Percentiles rank a stretch among this genome's conserved stretches.
Evolutionary conservation across 1,140 invertebrate genomes (phyloP).

Genomic region (Pachypeltis micranthus): DNA sequence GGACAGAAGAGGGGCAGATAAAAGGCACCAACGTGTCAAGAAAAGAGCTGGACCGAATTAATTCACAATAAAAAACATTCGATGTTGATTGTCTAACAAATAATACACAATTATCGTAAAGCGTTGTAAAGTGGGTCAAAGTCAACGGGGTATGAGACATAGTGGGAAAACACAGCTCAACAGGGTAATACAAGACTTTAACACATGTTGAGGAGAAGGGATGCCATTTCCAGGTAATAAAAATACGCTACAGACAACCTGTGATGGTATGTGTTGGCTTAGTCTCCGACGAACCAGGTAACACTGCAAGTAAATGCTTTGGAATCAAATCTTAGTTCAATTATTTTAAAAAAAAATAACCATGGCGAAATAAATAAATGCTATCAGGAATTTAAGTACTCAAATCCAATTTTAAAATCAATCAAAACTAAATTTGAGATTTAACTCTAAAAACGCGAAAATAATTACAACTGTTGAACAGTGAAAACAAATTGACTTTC

Average conservation of each 20-base stretch:
- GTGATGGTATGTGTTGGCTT: constrained; percentile 12
- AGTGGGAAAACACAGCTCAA: not conserved
- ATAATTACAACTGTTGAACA: too few species aligned
- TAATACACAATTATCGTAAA: not conserved
- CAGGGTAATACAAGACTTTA: not conserved
- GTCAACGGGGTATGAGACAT: not conserved
- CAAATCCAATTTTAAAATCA: too few species aligned
- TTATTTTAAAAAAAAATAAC: not conserved
- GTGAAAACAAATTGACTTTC: too few species aligned
- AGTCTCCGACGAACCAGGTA: not conserved
- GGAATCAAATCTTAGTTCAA: not conserved
- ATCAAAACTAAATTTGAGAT: too few species aligned
- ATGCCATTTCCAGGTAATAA: not conserved
- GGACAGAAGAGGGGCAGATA: too few species aligned
- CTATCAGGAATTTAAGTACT: too few species aligned
- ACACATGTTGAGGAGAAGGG: not conserved
- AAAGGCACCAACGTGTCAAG: not conserved
- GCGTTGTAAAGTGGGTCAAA: not conserved
- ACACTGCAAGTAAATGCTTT: not conserved
- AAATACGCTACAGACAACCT: not conserved
- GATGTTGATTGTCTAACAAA: not conserved
- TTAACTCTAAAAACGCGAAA: too few species aligned
- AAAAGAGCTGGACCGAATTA: not conserved
- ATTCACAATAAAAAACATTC: not conserved
- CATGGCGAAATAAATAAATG: not conserved